Base-by-base conservation (phyloP, 2,113 vertebrate species). In the Nicator chloris region DNA sequence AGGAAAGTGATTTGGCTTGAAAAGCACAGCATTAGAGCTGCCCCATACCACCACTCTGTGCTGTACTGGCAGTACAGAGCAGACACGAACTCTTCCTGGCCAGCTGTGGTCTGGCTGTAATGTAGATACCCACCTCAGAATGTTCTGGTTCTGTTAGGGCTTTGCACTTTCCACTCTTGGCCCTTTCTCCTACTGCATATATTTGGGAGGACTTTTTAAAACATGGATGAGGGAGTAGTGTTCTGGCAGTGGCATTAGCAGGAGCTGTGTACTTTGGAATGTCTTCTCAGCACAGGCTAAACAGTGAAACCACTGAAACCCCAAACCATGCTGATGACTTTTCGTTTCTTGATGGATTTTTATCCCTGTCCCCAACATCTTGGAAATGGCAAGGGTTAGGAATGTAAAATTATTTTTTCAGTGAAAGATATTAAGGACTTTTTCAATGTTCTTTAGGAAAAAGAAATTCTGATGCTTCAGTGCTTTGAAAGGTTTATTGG, bases 241-340 rank as follows among this genome's bases (percentile, higher is more conserved):
- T 30, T 80, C 66, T 89, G 82, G 45, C 85, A 93, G 37, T 50
- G 50, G 35, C 27, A 1, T 47, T 88, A 86, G 68, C 64, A 82
- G 56, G 68, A 89, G 60, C 28, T 90, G 64, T 83, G 40, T 90
- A 47, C 68, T 93, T 96, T 94, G 88, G 79, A 91, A 90, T 50
- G 53, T 11, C 79, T 77, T 82, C 85, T 85, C 87, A 87, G 65
- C 65, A 76, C 20, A 79, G 54, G 61, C 61, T 53, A 64, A 91
- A 45, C 18, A 87, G 45, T 69, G 70, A 88, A 94, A 96, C 87
- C 22, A 2, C 75, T 82, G 70, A 91, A 95, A 82, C 33, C 30
- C 57, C 60, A 82, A 90, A 88, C 42, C 6, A 35, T 83, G 24
- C 35, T 84, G 66, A 77, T 26, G 45, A 88, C 23, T 91, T 92